Evolutionary conservation across 1,140 invertebrate species (phyloP), one percentile per base, ranked within the genome.

Genomic region (Melanaphis sacchari): DNA sequence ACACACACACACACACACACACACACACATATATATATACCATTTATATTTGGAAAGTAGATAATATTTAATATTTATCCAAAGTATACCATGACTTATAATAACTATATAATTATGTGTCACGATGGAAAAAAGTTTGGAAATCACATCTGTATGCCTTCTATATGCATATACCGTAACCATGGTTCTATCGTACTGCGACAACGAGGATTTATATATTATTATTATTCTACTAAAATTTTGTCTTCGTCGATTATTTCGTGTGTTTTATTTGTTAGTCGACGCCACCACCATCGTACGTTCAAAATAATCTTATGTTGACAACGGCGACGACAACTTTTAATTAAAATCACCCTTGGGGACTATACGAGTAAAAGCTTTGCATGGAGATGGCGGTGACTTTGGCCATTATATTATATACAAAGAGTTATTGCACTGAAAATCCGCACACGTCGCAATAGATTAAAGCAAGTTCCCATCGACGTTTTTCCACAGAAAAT

Each of bases 321-420:
- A 91, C 90, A 82, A 82, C 49, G 59, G 41, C 90, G 90, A 46
- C 41, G 40, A 91, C 90, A 82, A 92, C 43, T 92, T 92, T 92
- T 92, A 92, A 92, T 92, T 92, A 92, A 92, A 92, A 81, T 46
- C 76, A 31, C 66, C 91, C 43, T 43, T 7, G 54, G 54, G 52
- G 41, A 43, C 38, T 76, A 26, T 66, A 90, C 24, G 36, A 49
- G 84, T 43, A 87, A 40, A 40, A 31, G 40, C 38, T 59, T 43
- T n/a, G 41, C 41, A 24, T 40, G 26, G 36, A 24, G 36, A 52
- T 11, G n/a, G 26, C 36, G 36, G 46, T 49, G 46, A 54, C 36
- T 52, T 89, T 26, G 26, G n/a, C 22, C 36, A 38, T 54, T 89
- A 89, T 54, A 26, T 26, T 9, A 26, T 22, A 26, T 36, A 54